A percentile compares a stretch with the other conserved stretches of the same genome.
These are phyloP conservation scores for Diceros bicornis DNA, from an alignment of 2,797 vertebrate species.

Conservation along the genomic window DNA sequence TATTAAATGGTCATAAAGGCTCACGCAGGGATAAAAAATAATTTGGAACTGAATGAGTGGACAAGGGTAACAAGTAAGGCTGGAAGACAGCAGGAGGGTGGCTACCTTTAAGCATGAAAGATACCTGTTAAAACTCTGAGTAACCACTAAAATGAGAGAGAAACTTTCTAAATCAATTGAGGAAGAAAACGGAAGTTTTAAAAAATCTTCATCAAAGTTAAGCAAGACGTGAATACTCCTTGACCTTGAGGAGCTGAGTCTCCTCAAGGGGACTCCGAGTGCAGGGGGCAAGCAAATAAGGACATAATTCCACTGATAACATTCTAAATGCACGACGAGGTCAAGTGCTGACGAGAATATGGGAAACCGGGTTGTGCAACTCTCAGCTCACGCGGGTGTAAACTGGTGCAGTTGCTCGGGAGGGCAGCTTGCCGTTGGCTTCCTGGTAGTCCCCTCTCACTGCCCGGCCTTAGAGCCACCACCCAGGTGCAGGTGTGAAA, in stretches of 20 bases:
- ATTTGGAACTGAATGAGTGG: not conserved
- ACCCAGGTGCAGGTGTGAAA: not conserved
- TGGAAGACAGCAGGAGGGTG: not conserved
- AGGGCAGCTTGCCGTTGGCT: not conserved
- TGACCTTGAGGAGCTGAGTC: not conserved
- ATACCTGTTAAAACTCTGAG: not conserved
- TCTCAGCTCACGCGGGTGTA: rapidly evolving
- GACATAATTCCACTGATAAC: not conserved
- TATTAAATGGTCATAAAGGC: not conserved
- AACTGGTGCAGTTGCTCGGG: not conserved
- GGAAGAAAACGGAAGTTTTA: not conserved
- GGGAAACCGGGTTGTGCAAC: not conserved
- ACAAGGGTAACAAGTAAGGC: not conserved
- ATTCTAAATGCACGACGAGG: not conserved
- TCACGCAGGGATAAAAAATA: not conserved
- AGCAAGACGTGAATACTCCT: not conserved
- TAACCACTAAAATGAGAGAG: not conserved
- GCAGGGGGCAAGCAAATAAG: not conserved
- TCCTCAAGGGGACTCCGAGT: not conserved
- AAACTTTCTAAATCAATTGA: not conserved
- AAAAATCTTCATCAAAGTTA: not conserved
- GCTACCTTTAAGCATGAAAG: not conserved
- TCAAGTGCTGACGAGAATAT: not conserved
- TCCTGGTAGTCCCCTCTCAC: not conserved
- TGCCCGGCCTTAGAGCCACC: not conserved